Conservation (phyloP, 2,888 invertebrate genomes). For the Fabriciana adippe region DNA sequence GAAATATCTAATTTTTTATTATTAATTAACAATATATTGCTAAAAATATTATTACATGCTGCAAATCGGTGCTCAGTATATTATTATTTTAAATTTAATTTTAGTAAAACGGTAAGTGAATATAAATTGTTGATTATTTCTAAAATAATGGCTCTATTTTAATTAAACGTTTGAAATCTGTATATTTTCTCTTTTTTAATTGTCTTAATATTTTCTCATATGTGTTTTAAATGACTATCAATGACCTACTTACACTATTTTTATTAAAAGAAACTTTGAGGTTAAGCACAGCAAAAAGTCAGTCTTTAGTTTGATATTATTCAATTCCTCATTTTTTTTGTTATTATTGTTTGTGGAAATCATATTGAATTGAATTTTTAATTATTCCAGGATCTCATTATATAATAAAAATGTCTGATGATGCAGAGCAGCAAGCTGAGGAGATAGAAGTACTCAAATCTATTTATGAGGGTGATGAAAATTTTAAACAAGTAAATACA, state of each 20-base stretch:
- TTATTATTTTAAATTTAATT: not conserved
- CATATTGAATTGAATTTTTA: not conserved
- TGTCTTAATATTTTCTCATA: too few species aligned
- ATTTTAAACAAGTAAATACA: conserved; percentile 90
- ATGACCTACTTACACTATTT: not conserved
- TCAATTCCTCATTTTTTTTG: too few species aligned
- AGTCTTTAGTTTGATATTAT: not conserved
- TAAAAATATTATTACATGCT: not conserved
- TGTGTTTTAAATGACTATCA: not conserved
- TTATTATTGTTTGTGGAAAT: too few species aligned
- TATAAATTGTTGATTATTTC: conserved; percentile 1
- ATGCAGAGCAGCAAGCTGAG: conserved; percentile 89
- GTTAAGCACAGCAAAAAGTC: conserved; percentile 9
- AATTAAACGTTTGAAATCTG: not conserved
- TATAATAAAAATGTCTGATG: conserved; percentile 64
- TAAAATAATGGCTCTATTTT: not conserved
- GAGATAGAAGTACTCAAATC: conserved; percentile 95
- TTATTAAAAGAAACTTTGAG: conserved; percentile 1
- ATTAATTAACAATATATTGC: too few species aligned
- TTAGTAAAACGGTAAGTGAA: conserved; percentile 9
- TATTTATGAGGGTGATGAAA: conserved; percentile 96
- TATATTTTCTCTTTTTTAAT: not conserved
- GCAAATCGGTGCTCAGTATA: conserved; percentile 8
- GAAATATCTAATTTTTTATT: too few species aligned
- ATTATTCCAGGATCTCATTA: conserved; percentile 32